Evolutionary conservation across 2,888 invertebrate genomes (phyloP), one percentile per base, ranked within the genome.

Genomic region (Creontiades dilutus): DNA sequence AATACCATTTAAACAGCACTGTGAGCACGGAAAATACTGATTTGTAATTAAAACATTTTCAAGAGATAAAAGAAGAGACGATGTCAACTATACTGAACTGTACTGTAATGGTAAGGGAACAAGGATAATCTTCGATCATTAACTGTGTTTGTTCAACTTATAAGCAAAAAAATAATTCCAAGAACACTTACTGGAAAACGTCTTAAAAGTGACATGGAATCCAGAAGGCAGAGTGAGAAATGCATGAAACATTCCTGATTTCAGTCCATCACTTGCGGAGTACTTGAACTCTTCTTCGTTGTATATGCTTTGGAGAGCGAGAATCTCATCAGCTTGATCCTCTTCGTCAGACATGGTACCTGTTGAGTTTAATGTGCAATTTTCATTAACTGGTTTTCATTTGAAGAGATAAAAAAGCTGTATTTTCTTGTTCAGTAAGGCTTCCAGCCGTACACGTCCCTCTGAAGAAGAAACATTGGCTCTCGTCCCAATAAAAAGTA

Each of bases 321-420:
- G 91, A 48, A 94, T 92, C 92, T 94, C 94, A 92, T 94, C 93
- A 86, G 92, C 93, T 90, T 94, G 94, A 86, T 93, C 93, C 91
- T 94, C 94, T 61, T 91, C 92, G 86, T 93, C 93, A 92, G 93
- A 93, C 92, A 92, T 90, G 91, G 28, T 90, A 4, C 2, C 68
- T 68, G 27, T 7, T 37, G 37, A 37, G 7, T 37, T 37, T 7
- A 37, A 37, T 4, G 7, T 37, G 7, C 7, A 2, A 7, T 37
- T 37, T 37, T 37, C 7, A 37, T 4, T 37, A 37, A 7, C n/a
- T n/a, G n/a, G n/a, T n/a, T n/a, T n/a, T n/a, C n/a, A n/a, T n/a
- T n/a, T n/a, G n/a, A n/a, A n/a, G n/a, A n/a, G n/a, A n/a, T n/a
- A n/a, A n/a, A n/a, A n/a, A n/a, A n/a, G n/a, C n/a, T n/a, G n/a